A percentile compares a stretch with the other conserved stretches of the same genome.
Conservation (phyloP, 2,797 vertebrate species). For the Neopelma chrysocephalum region DNA sequence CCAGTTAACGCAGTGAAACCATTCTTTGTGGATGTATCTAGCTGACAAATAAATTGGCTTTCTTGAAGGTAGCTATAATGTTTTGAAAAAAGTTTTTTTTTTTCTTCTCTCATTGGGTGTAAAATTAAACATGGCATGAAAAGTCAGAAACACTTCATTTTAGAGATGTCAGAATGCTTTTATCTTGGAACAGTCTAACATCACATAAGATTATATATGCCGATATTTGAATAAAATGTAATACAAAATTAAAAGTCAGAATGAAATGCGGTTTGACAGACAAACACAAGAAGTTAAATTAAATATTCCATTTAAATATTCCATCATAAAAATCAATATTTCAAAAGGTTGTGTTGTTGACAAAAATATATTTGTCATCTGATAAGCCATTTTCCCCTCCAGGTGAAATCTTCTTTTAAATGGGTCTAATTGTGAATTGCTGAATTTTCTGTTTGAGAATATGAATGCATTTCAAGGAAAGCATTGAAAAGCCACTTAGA, state of each 20-base stretch:
- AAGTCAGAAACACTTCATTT: conserved; percentile 6
- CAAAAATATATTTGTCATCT: not conserved
- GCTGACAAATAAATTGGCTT: not conserved
- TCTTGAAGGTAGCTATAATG: not conserved
- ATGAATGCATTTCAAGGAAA: not conserved
- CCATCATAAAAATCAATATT: not conserved
- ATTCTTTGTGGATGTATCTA: not conserved
- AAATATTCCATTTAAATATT: not conserved
- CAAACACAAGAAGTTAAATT: not conserved
- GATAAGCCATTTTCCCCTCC: not conserved
- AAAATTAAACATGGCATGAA: not conserved
- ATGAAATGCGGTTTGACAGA: conserved; percentile 1
- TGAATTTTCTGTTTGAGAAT: not conserved
- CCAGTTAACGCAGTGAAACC: not conserved
- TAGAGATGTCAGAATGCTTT: conserved; percentile 6
- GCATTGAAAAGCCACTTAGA: not conserved
- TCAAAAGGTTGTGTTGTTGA: not conserved
- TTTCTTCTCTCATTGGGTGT: not conserved
- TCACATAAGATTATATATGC: not conserved
- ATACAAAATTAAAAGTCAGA: not conserved
- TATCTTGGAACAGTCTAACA: not conserved
- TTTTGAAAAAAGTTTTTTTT: not conserved
- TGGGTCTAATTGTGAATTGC: not conserved
- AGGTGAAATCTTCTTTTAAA: not conserved
- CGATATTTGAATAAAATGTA: not conserved